Percentiles rank a stretch among this genome's conserved stretches.
phyloP scores from a whole-genome alignment of 2,888 invertebrate genomes.

The Drosophila anomelani region DNA sequence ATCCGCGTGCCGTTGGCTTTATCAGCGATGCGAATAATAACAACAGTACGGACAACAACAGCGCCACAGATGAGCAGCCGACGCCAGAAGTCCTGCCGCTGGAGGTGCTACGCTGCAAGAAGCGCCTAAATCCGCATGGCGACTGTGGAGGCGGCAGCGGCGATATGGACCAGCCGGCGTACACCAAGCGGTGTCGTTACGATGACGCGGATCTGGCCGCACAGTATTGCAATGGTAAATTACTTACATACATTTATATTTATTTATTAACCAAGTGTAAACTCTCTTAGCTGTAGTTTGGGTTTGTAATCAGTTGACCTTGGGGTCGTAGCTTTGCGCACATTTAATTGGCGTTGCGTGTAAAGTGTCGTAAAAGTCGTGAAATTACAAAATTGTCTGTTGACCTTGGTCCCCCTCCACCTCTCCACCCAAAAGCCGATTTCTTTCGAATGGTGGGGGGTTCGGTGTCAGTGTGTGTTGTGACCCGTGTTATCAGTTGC shows the following conservation, averaged over 20 bases:
- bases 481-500: conserved; percentile 57
- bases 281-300: conserved; percentile 43
- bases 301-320: conserved; percentile 50
- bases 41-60: conserved; percentile 43
- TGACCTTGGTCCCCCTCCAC: conserved; percentile 18
- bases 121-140: conserved; percentile 65
- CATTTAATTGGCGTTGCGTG: conserved; percentile 57
- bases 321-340: conserved; percentile 43
- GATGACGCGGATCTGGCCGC: conserved; percentile 78
- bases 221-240: conserved; percentile 81
- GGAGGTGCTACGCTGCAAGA: conserved; percentile 72
- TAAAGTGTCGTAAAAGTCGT: conserved; percentile 63
- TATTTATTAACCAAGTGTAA: conserved; percentile 1
- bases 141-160: conserved; percentile 32
- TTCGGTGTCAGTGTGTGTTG: conserved; percentile 9
- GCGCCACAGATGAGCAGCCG: conserved; percentile 42
- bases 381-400: conserved; percentile 56
- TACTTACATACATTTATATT: not conserved
- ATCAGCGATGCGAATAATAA: conserved; percentile 69
- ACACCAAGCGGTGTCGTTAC: conserved; percentile 81
- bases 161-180: conserved; percentile 54
- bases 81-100: conserved; percentile 47
- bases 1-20: conserved; percentile 77
- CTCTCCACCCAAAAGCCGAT: not conserved
- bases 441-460: not conserved